Conservation (phyloP, 2,888 invertebrate species). For the Serrognathus titanus region DNA sequence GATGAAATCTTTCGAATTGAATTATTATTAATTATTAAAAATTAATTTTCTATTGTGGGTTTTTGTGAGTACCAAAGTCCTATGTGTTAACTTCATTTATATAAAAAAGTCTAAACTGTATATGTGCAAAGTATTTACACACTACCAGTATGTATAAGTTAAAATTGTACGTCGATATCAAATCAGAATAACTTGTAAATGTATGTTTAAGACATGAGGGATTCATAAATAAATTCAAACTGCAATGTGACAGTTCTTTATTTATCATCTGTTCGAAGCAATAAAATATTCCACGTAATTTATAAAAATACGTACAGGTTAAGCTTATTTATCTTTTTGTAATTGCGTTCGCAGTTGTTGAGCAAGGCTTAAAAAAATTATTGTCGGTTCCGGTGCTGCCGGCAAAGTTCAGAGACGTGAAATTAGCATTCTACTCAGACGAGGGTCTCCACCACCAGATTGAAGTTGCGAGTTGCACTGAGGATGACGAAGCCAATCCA, state of each 20-base stretch:
- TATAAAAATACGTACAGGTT: background rate
- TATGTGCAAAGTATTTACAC: too few species aligned
- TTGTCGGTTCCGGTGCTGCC: slow-evolving; percentile 37
- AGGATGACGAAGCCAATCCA: slow-evolving; percentile 26
- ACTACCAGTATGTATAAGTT: too few species aligned
- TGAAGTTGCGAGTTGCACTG: slow-evolving; percentile 30
- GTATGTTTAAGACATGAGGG: too few species aligned
- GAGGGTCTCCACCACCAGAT: slow-evolving; percentile 42
- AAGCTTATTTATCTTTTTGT: background rate
- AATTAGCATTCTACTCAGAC: slow-evolving; percentile 45
- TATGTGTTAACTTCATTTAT: too few species aligned
- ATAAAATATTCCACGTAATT: background rate
- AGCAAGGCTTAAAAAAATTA: slow-evolving; percentile 14
- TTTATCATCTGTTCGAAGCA: background rate
- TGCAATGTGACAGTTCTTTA: background rate
- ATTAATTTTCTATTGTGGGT: too few species aligned
- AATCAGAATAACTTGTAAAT: too few species aligned
- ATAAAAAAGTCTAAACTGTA: too few species aligned
- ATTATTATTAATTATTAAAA: too few species aligned
- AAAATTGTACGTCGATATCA: too few species aligned
- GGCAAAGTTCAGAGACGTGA: slow-evolving; percentile 39
- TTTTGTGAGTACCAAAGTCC: too few species aligned
- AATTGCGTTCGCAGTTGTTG: background rate
- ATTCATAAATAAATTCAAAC: background rate
- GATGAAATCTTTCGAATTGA: too few species aligned